phyloP scores from a whole-genome alignment of 2,113 vertebrate species.

The Peromyscus maniculatus region DNA sequence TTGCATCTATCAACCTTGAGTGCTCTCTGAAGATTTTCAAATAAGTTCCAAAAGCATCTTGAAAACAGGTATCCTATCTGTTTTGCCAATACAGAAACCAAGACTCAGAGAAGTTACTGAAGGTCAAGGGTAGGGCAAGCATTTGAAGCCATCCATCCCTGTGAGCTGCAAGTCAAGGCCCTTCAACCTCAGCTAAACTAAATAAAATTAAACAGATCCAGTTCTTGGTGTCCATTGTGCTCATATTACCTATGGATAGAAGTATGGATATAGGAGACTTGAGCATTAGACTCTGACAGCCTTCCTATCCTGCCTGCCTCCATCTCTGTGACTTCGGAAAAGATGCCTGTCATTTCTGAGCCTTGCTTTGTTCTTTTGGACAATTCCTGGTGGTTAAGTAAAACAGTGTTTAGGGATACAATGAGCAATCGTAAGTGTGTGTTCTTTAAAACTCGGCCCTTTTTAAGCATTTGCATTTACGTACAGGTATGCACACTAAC shows the following conservation, averaged over 20 bases:
- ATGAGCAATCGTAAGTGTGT: not conserved
- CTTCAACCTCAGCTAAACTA: not conserved
- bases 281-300: not conserved
- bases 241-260: too few relatives aligned
- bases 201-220: not conserved
- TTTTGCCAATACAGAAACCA: slow-evolving; percentile 19
- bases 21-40: not conserved
- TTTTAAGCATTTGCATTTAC: slow-evolving; percentile 41
- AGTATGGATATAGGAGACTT: not conserved
- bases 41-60: slow-evolving; percentile 24
- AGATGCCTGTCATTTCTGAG: not conserved
- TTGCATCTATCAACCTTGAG: not conserved
- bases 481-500: not conserved
- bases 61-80: not conserved
- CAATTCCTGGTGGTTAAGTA: not conserved
- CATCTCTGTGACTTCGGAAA: not conserved
- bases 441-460: slow-evolving; percentile 15
- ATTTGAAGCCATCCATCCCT: slow-evolving; percentile 12
- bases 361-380: not conserved
- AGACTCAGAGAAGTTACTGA: not conserved
- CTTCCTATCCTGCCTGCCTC: not conserved
- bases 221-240: not conserved
- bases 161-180: not conserved
- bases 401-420: not conserved
- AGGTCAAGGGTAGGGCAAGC: not conserved